Evolutionary conservation across 2,113 vertebrate species (phyloP).

Genomic region (Mesoclemmys tuberculata): DNA sequence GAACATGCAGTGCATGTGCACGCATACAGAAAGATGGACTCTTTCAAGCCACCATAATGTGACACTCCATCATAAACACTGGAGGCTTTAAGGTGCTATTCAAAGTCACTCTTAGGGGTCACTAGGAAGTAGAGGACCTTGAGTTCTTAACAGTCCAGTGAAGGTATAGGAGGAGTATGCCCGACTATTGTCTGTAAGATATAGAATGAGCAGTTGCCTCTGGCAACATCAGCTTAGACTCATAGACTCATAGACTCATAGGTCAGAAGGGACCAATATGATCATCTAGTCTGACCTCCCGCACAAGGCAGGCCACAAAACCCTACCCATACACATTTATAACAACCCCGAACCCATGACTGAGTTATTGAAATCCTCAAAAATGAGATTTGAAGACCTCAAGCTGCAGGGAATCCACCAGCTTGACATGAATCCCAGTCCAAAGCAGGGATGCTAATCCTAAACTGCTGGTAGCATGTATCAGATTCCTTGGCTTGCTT

Average conservation of each 20-base stretch:
- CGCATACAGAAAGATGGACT: accelerated
- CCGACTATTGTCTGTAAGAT: not conserved
- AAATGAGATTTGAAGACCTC: no score
- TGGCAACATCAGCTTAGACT: no score
- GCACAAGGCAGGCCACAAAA: no score
- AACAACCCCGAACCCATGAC: no score
- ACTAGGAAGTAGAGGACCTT: not conserved
- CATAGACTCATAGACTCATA: no score
- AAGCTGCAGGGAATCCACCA: no score
- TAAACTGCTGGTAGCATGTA: not conserved
- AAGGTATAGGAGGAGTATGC: not conserved
- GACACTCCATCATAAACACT: not conserved
- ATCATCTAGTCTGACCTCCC: no score
- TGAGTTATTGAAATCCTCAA: no score
- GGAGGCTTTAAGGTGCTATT: not conserved
- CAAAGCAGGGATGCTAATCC: not conserved
- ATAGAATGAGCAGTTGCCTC: not conserved
- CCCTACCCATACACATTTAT: no score
- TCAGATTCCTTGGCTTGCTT: not conserved
- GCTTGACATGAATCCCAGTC: accelerated
- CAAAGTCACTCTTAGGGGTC: not conserved
- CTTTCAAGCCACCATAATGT: not conserved
- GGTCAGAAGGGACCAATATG: no score
- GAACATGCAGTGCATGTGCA: not conserved
- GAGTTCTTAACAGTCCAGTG: not conserved